Conservation (phyloP, 2,888 invertebrate genomes). For the Amphipyra berbera region DNA sequence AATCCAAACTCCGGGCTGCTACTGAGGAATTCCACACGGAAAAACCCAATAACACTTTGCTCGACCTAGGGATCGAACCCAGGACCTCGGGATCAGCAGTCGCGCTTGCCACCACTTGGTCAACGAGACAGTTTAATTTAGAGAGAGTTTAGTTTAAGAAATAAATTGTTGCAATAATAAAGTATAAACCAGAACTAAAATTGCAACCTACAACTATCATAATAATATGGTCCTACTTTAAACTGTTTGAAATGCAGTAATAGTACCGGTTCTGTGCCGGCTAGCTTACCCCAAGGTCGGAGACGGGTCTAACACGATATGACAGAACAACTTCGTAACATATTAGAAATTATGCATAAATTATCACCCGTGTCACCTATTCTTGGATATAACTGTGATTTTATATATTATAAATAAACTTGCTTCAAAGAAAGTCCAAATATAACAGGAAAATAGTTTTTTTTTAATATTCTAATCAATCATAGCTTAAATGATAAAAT, state of each 20-base stretch:
- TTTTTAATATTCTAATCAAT: not conserved
- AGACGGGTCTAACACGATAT: constrained; percentile 73
- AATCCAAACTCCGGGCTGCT: too few species aligned
- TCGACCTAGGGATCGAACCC: too few species aligned
- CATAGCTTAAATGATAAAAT: not conserved
- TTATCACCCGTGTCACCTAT: constrained; percentile 11
- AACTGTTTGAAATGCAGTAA: constrained; percentile 63
- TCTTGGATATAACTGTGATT: constrained; percentile 13
- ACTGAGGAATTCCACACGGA: too few species aligned
- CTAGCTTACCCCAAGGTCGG: constrained; percentile 75
- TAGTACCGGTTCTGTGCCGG: constrained; percentile 69
- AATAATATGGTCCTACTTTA: constrained; percentile 52
- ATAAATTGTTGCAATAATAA: too few species aligned
- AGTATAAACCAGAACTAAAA: not conserved
- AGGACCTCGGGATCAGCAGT: too few species aligned
- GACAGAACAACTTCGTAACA: constrained; percentile 49
- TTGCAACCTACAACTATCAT: constrained; percentile 19
- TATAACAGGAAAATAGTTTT: too few species aligned
- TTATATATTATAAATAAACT: not conserved
- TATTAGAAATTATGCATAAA: constrained; percentile 40
- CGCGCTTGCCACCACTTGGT: too few species aligned
- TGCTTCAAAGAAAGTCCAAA: not conserved
- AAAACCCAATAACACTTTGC: too few species aligned
- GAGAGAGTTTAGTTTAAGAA: too few species aligned
- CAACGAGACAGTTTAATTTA: too few species aligned